Evolutionary conservation across 2,113 vertebrate genomes (phyloP), one percentile per base, ranked within the genome.

Genomic region (Siniperca chuatsi): DNA sequence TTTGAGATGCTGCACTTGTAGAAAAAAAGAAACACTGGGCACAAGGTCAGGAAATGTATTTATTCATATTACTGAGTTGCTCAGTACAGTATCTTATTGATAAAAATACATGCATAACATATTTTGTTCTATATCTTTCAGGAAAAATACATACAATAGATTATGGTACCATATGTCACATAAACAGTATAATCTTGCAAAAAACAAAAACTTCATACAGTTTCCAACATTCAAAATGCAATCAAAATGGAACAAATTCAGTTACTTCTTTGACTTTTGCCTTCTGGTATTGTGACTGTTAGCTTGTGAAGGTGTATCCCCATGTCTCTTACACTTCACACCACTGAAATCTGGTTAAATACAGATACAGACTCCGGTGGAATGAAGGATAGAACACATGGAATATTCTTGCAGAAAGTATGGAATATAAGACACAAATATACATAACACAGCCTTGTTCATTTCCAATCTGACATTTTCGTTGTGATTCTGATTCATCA

Each of bases 341-440:
- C 98, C 98, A 99, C 98, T 99, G 98, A 99, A 99, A 99, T 99
- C 98, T 99, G 98, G 95, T 97, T 97, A 85, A 92, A 89, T 94
- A 96, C 67, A 62, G 87, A 96, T 94, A 99, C 98, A 99, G 98
- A 99, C 98, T 99, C 98, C 98, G 98, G 98, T 99, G 98, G 98
- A 99, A 99, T 99, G 98, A 99, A 99, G 98, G 98, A 99, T 96
- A 98, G 96, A 95, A 97, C 89, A 91, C 97, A 97, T 96, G 97
- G 97, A 96, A 93, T 0, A 18, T 94, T 94, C 94, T 87, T 55
- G 79, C 77, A 55, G 84, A 46, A 37, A n/a, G 21, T 4, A 4
- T 91, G 85, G 82, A 82, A 89, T 29, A 23, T 29, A 86, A 70
- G n/a, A 87, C 42, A 60, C 9, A 82, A 67, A 86, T 1, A 29